Evolutionary conservation across 1,140 invertebrate genomes (phyloP).

Genomic region (Dufourea novaeangliae): DNA sequence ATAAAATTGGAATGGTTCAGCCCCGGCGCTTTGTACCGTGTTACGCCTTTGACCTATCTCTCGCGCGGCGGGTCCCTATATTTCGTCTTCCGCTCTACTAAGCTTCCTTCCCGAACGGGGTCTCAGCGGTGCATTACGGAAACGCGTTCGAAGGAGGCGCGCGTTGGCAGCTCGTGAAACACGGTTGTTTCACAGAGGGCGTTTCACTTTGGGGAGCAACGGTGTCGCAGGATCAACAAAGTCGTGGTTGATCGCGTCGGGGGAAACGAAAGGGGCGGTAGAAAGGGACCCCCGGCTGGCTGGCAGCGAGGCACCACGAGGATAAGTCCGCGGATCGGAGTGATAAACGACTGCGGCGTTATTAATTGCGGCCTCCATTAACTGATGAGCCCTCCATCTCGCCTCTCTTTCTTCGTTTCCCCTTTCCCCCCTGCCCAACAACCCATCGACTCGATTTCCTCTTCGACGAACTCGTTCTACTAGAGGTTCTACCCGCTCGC

Average conservation of each 20-base stretch:
- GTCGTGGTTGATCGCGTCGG: constrained; percentile 43
- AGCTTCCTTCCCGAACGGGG: constrained; percentile 28
- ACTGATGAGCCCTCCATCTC: constrained; percentile 69
- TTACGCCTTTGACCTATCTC: constrained; percentile 10
- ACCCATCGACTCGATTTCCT: background rate
- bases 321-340: constrained; percentile 73
- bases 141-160: constrained; percentile 36
- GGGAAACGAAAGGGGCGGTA: constrained; percentile 52
- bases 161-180: background rate
- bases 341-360: constrained; percentile 74
- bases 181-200: constrained; percentile 13
- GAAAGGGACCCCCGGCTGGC: constrained; percentile 46
- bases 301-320: constrained; percentile 54
- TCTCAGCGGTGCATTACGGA: constrained; percentile 47
- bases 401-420: constrained; percentile 38
- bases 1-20: constrained; percentile 29
- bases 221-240: constrained; percentile 49
- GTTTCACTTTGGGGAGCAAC: constrained; percentile 26
- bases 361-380: constrained; percentile 76
- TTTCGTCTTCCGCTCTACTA: constrained; percentile 40
- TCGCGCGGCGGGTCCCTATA: constrained; percentile 6
- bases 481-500: constrained; percentile 6
- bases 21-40: background rate
- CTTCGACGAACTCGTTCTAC: constrained; percentile 16
- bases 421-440: background rate